Percentiles rank a stretch among this genome's conserved stretches.
phyloP scores from a whole-genome alignment of 2,888 invertebrate genomes.

The Drosophila paramelanica region DNA sequence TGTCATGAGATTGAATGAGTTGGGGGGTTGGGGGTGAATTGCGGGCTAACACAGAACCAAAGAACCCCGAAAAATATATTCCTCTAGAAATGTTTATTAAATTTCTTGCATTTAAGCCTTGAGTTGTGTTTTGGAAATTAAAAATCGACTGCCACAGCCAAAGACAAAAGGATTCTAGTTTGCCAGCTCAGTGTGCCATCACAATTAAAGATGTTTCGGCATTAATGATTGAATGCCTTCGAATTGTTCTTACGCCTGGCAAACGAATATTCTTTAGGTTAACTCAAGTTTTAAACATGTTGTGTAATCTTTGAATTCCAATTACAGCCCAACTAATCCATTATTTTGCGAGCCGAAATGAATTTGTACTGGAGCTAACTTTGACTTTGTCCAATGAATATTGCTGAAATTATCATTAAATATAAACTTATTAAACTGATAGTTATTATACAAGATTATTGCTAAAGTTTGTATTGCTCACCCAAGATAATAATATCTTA shows the following conservation, averaged over 20 bases:
- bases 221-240: slow-evolving; percentile 54
- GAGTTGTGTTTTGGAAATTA: slow-evolving; percentile 56
- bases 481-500: too few relatives aligned
- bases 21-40: slow-evolving; percentile 5
- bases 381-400: background rate
- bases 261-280: background rate
- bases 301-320: slow-evolving; percentile 14
- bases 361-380: background rate
- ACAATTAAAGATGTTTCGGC: slow-evolving; percentile 38
- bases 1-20: slow-evolving; percentile 23
- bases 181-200: slow-evolving; percentile 5
- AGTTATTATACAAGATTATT: background rate
- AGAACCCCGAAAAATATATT: slow-evolving; percentile 63
- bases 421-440: background rate
- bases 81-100: slow-evolving; percentile 78
- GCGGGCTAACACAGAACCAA: slow-evolving; percentile 31
- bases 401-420: background rate
- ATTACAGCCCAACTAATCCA: slow-evolving; percentile 23
- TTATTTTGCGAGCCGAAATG: background rate
- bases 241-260: slow-evolving; percentile 11
- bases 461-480: too few relatives aligned
- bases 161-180: slow-evolving; percentile 39
- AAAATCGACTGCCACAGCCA: slow-evolving; percentile 49
- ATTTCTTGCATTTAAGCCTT: slow-evolving; percentile 79
- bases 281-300: slow-evolving; percentile 11